Percentiles rank a stretch among this genome's conserved stretches.
phyloP scores from a whole-genome alignment of 2,888 invertebrate species.

The Ochlodes sylvanus region DNA sequence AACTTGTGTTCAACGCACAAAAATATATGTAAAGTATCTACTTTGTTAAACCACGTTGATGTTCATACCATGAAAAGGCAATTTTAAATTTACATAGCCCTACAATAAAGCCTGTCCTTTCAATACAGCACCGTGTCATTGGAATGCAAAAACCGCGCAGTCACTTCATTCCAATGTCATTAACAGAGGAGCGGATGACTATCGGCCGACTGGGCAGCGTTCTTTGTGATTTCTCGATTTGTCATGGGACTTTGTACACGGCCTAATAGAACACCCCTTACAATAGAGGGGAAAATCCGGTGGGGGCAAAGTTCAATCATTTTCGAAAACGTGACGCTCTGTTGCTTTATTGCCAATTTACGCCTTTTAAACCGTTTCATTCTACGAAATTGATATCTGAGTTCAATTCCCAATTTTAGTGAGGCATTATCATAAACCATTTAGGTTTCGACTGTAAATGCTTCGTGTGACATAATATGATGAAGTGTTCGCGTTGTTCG shows the following conservation, averaged over 20 bases:
- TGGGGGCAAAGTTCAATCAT: slow-evolving; percentile 53
- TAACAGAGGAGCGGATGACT: slow-evolving; percentile 30
- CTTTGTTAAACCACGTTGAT: background rate
- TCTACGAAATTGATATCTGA: slow-evolving; percentile 33
- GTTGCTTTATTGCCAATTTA: slow-evolving; percentile 45
- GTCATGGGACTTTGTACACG: slow-evolving; percentile 59
- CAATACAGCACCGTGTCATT: slow-evolving; percentile 23
- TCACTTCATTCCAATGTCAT: slow-evolving; percentile 42
- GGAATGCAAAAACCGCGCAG: slow-evolving; percentile 36
- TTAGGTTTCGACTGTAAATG: background rate
- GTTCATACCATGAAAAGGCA: background rate
- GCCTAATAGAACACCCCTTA: slow-evolving; percentile 64
- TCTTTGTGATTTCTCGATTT: slow-evolving; percentile 66
- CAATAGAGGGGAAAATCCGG: slow-evolving; percentile 74
- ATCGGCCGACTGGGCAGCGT: slow-evolving; percentile 49
- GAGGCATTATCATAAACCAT: slow-evolving; percentile 30
- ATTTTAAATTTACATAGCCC: slow-evolving; percentile 2
- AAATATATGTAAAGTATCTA: too few species aligned
- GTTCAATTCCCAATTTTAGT: slow-evolving; percentile 30
- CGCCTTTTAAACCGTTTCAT: slow-evolving; percentile 37
- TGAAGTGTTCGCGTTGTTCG: slow-evolving; percentile 10
- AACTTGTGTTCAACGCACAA: too few species aligned
- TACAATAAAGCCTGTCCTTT: slow-evolving; percentile 16
- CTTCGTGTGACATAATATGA: slow-evolving; percentile 16
- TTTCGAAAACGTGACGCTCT: slow-evolving; percentile 60